phyloP scores from a whole-genome alignment of 92 coral and sea anemone species.

The Muricea muricata region DNA sequence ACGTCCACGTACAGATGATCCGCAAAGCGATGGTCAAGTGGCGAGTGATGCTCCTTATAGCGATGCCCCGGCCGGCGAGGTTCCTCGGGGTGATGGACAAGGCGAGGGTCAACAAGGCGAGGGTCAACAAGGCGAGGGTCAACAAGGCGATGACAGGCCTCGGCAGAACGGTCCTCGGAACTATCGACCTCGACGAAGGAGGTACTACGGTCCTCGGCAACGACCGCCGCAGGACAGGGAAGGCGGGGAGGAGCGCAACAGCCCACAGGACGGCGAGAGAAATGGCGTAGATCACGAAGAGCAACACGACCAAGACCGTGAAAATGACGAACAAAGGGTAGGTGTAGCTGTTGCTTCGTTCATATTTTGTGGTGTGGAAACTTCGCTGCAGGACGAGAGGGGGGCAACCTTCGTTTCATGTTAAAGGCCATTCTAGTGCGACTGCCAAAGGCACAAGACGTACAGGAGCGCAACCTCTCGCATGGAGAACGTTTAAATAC shows the following conservation, averaged over 20 bases:
- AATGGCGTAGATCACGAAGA: conserved; percentile 14
- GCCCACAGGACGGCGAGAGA: conserved; percentile 39
- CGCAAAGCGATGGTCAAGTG: conserved; percentile 3
- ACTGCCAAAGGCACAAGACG: no score
- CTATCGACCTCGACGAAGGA: conserved; percentile 3
- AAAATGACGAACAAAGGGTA: conserved; percentile 22
- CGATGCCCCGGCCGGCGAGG: not conserved
- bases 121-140: not conserved
- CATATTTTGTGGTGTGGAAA: no score
- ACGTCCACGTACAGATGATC: not conserved
- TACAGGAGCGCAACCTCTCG: no score
- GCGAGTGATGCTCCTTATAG: conserved; percentile 13
- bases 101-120: not conserved
- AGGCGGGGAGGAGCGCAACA: not conserved
- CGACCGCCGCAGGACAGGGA: not conserved
- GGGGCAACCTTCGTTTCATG: no score
- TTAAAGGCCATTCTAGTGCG: no score
- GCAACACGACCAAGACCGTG: not conserved
- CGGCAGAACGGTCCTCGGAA: conserved; percentile 6
- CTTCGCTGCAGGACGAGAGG: no score
- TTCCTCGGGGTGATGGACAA: not conserved
- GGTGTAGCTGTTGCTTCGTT: not conserved
- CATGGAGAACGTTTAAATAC: no score
- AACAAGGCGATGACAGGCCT: not conserved
- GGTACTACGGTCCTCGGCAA: not conserved